Evolutionary conservation across 2,888 invertebrate species (phyloP).

Genomic region (Plagodis dolabraria): DNA sequence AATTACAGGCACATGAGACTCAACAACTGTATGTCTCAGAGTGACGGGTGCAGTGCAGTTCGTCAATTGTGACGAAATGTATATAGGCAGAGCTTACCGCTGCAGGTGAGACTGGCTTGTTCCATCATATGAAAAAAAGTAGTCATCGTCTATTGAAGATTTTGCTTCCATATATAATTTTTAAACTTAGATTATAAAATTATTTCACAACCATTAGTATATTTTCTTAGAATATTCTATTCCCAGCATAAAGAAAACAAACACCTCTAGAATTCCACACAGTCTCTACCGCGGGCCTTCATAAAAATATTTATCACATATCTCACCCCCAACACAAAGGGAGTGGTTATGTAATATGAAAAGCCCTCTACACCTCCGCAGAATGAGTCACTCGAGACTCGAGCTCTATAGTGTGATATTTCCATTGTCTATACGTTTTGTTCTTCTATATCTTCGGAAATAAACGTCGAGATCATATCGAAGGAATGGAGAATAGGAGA

Average conservation of each 20-base stretch:
- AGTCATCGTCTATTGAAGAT: too few species aligned
- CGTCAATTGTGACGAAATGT: too few species aligned
- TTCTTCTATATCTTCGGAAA: conserved; percentile 49
- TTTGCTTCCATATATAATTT: too few species aligned
- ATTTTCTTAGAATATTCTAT: too few species aligned
- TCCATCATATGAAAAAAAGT: too few species aligned
- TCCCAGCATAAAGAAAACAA: not conserved
- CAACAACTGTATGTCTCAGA: too few species aligned
- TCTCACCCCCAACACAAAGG: conserved; percentile 8
- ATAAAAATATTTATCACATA: conserved; percentile 24
- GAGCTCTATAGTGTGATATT: conserved; percentile 28
- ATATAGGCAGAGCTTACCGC: too few species aligned
- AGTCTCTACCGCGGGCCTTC: conserved; percentile 6
- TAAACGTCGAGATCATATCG: conserved; percentile 47
- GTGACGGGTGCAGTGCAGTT: too few species aligned
- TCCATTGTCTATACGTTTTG: conserved; percentile 49
- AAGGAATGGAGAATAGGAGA: conserved; percentile 12
- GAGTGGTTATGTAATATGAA: conserved; percentile 4
- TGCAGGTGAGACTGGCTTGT: too few species aligned
- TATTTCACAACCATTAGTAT: too few species aligned
- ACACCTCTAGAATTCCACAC: conserved; percentile 4
- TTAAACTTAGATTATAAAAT: too few species aligned
- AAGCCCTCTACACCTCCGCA: not conserved
- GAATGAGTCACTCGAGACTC: conserved; percentile 10
- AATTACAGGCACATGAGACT: too few species aligned